phyloP scores from a whole-genome alignment of 2,113 vertebrate genomes.

The Dolichotis patagonum region DNA sequence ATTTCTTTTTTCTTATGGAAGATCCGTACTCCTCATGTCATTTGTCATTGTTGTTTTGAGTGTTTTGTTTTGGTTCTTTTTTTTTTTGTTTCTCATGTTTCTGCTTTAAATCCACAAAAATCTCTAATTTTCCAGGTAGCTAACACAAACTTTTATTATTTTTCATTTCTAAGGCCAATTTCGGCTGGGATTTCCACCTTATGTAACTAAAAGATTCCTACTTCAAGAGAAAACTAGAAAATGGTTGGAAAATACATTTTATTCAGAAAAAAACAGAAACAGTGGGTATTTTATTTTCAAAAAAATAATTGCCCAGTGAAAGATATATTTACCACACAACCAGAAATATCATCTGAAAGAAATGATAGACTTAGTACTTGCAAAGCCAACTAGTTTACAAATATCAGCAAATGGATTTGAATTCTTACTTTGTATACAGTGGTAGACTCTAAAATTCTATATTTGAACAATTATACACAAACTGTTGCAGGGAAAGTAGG shows the following conservation, averaged over 20 bases:
- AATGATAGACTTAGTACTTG: not conserved
- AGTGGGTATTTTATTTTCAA: not conserved
- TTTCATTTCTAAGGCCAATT: not conserved
- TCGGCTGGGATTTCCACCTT: not conserved
- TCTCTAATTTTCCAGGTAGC: not conserved
- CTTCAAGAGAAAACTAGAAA: conserved; percentile 22
- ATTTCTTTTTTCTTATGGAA: not conserved
- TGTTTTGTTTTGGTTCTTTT: not conserved
- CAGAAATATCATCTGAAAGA: not conserved
- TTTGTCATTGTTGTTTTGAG: too few species aligned
- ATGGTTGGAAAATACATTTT: not conserved
- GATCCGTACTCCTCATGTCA: not conserved
- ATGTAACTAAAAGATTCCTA: not conserved
- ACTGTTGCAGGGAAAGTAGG: not conserved
- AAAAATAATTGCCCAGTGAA: not conserved
- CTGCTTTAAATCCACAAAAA: not conserved
- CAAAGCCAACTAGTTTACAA: conserved; percentile 24
- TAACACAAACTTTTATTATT: not conserved
- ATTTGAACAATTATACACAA: not conserved
- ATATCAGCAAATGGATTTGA: conserved; percentile 13
- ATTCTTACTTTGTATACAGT: not conserved
- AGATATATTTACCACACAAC: not conserved
- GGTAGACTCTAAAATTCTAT: not conserved
- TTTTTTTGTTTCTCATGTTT: not conserved
- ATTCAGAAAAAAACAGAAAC: not conserved